A percentile compares a stretch with the other conserved stretches of the same genome.
Conservation (phyloP, 2,113 vertebrate species). For the Chloebia gouldiae region DNA sequence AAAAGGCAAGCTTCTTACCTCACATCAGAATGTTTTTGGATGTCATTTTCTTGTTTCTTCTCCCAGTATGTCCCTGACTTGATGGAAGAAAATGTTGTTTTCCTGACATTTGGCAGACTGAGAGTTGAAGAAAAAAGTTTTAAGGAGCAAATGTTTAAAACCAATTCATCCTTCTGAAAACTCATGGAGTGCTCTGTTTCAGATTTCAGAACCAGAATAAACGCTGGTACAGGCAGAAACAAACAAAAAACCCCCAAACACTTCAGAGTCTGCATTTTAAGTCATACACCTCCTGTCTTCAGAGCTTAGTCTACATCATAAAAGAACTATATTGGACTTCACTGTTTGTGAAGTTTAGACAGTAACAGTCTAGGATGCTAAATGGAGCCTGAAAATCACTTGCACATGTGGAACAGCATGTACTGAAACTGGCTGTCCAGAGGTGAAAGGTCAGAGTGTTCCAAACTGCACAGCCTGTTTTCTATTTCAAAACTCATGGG, state of each 20-base stretch:
- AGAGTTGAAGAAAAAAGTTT: neutral
- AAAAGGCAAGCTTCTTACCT: neutral
- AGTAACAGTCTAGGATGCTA: neutral
- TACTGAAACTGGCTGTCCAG: neutral
- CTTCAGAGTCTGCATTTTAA: neutral
- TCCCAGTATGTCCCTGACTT: neutral
- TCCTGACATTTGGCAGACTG: neutral
- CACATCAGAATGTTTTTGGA: neutral
- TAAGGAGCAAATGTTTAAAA: neutral
- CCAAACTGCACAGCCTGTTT: neutral
- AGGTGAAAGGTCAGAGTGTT: constrained; percentile 30
- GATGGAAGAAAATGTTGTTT: neutral
- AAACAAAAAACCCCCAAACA: fast-evolving
- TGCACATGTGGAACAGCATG: constrained; percentile 10
- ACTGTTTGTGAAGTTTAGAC: neutral
- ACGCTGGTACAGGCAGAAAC: neutral
- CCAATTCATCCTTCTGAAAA: neutral
- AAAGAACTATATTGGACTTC: neutral
- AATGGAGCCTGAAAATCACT: neutral
- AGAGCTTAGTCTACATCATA: neutral
- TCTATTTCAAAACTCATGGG: neutral
- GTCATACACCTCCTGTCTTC: neutral
- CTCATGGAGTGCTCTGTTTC: neutral
- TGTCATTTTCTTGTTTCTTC: neutral
- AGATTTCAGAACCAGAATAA: neutral